A percentile compares a stretch with the other conserved stretches of the same genome.
Conservation (phyloP, 37 sponge, comb jelly and placozoan species). For the Crambe crambe region DNA sequence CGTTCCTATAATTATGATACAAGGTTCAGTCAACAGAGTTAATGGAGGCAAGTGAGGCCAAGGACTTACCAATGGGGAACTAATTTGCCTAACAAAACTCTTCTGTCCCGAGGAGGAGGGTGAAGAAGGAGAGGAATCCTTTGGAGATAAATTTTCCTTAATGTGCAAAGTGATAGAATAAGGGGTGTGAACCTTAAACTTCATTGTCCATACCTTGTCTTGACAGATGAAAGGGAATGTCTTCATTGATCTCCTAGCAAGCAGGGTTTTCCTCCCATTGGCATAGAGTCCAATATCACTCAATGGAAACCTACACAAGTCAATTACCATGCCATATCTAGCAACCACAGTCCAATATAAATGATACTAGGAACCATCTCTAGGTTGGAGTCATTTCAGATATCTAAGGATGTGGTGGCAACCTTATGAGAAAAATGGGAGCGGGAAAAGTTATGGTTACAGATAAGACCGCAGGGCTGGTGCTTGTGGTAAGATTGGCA, state of each 20-base stretch:
- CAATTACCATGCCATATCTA: too few species aligned
- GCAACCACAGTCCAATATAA: too few species aligned
- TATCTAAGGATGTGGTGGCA: too few species aligned
- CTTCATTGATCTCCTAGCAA: conserved; percentile 5
- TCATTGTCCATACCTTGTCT: too few species aligned
- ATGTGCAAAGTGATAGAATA: not conserved
- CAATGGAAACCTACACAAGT: conserved; percentile 1
- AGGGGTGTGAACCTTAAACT: too few species aligned
- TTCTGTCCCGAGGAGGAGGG: conserved; percentile 20
- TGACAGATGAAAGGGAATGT: too few species aligned
- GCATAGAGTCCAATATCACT: not conserved
- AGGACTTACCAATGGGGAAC: conserved; percentile 57
- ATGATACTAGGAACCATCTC: too few species aligned
- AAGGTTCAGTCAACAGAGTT: not conserved
- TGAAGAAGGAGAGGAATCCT: conserved; percentile 5
- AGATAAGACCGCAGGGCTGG: too few species aligned
- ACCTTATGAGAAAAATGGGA: too few species aligned
- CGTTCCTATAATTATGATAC: conserved; percentile 19
- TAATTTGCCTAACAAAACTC: conserved; percentile 40
- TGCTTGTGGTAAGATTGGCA: not conserved
- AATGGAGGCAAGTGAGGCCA: not conserved
- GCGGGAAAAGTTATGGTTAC: too few species aligned
- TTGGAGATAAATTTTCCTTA: not conserved
- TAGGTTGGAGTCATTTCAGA: too few species aligned
- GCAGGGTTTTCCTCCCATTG: not conserved